Evolutionary conservation across 2,888 invertebrate genomes (phyloP).

Genomic region (Euzetes globulus): DNA sequence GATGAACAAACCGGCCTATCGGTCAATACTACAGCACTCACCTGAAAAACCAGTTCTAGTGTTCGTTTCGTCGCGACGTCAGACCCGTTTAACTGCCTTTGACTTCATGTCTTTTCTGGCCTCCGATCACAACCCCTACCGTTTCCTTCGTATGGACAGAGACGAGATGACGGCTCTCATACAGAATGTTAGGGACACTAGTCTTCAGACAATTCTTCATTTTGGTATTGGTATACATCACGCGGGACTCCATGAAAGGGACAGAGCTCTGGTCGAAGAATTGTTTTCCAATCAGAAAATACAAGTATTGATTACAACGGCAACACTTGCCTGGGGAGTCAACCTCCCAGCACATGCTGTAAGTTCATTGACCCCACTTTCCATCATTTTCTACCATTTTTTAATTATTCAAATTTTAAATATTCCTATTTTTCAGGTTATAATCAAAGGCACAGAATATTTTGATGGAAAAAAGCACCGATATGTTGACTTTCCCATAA

Average conservation of each 20-base stretch:
- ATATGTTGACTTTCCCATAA: constrained; percentile 99
- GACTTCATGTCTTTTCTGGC: constrained; percentile 87
- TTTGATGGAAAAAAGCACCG: constrained; percentile 92
- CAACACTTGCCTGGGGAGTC: constrained; percentile 80
- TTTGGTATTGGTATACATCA: constrained; percentile 99
- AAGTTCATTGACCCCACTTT: background rate
- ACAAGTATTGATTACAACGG: constrained; percentile 56
- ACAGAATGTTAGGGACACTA: constrained; percentile 62
- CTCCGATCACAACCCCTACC: constrained; percentile 77
- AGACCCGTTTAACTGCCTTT: constrained; percentile 90
- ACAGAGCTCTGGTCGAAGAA: constrained; percentile 83
- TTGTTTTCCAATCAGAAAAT: constrained; percentile 90
- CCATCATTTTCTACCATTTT: background rate
- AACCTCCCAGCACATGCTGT: constrained; percentile 91
- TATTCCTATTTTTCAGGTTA: constrained; percentile 53
- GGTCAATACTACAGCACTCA: constrained; percentile 84
- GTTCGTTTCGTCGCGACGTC: constrained; percentile 91
- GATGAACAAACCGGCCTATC: constrained; percentile 97
- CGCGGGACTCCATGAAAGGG: constrained; percentile 88
- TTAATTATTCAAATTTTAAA: constrained; percentile 9
- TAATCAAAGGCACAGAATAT: constrained; percentile 98
- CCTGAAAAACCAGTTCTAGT: constrained; percentile 83
- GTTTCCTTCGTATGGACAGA: constrained; percentile 83
- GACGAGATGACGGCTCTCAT: constrained; percentile 67
- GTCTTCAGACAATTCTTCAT: constrained; percentile 75